Base-by-base conservation (phyloP, 2,888 invertebrate species). In the Andrena camellia region DNA sequence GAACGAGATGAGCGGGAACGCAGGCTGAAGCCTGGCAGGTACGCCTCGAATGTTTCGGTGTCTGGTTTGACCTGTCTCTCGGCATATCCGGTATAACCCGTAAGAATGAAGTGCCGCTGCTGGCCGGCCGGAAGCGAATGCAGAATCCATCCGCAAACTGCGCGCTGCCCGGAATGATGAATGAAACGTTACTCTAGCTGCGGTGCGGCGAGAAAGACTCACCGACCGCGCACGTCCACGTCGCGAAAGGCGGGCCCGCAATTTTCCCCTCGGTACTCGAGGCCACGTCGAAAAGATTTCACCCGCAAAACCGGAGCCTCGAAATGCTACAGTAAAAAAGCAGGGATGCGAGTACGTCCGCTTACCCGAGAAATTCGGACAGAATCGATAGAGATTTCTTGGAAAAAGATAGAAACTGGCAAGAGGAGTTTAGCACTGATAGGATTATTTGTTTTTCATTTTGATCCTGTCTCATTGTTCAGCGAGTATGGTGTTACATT, bases 101-200 rank as follows among this genome's bases (percentile, higher is more conserved):
- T 83, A 86, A 85, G 85, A 83, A 85, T 80, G 77, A 86, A 85
- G 82, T 85, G 74, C 64, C 78, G 35, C 60, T 60, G 72, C 29
- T 64, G 78, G 48, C 73, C 72, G 54, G 59, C 33, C 77, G 82
- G 85, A 79, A 82, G 85, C 82, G 82, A 85, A 85, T 79, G 76
- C 82, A 82, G 85, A 85, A 85, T 85, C 82, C 79, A 85, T 85
- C 82, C 79, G 74, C 85, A 77, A 85, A 85, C 78, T 85, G 82
- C 79, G 35, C 62, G 67, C 68, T 76, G 64, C 64, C 64, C 74
- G 20, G 77, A 83, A 85, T 85, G 85, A 85, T 85, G 83, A 86
- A 86, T 86, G 86, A 86, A 85, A 83, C 74, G 79, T 77, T 81
- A 63, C 79, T 72, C 52, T 66, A 62, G 67, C n/a, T 69, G 60